A percentile compares a stretch with the other conserved stretches of the same genome.
Conservation (phyloP, 2,888 invertebrate genomes). For the Mesopsocus fuscifrons region DNA sequence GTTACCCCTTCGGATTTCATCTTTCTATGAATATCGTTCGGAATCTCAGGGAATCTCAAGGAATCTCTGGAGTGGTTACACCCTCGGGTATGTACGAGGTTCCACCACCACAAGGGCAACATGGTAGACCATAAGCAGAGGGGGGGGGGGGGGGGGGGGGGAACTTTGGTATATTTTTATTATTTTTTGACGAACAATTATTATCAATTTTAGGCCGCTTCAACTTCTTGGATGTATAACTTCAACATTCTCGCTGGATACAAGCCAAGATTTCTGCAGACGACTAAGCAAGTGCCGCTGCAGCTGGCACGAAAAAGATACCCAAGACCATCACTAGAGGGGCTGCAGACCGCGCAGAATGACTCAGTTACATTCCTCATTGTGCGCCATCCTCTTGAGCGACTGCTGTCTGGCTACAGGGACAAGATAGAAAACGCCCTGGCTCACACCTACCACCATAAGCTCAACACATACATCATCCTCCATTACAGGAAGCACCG, state of each 20-base stretch:
- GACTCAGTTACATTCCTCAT: conserved; percentile 65
- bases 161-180: too few species aligned
- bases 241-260: conserved; percentile 68
- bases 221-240: conserved; percentile 87
- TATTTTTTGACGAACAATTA: too few species aligned
- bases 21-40: too few species aligned
- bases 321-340: conserved; percentile 51
- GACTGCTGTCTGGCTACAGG: conserved; percentile 61
- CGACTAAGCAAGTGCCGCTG: conserved; percentile 58
- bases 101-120: too few species aligned
- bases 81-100: too few species aligned
- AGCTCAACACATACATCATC: conserved; percentile 57
- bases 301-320: conserved; percentile 61
- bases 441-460: conserved; percentile 64
- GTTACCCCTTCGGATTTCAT: too few species aligned
- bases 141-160: too few species aligned
- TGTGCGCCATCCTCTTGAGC: conserved; percentile 62
- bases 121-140: too few species aligned
- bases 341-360: conserved; percentile 50
- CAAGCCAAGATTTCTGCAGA: conserved; percentile 51
- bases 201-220: conserved; percentile 66
- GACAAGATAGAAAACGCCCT: conserved; percentile 70
- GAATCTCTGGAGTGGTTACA: too few species aligned
- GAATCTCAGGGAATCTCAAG: too few species aligned
- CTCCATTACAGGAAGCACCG: conserved; percentile 37